Conservation (phyloP, 2,113 vertebrate genomes). For the Gopherus flavomarginatus region DNA sequence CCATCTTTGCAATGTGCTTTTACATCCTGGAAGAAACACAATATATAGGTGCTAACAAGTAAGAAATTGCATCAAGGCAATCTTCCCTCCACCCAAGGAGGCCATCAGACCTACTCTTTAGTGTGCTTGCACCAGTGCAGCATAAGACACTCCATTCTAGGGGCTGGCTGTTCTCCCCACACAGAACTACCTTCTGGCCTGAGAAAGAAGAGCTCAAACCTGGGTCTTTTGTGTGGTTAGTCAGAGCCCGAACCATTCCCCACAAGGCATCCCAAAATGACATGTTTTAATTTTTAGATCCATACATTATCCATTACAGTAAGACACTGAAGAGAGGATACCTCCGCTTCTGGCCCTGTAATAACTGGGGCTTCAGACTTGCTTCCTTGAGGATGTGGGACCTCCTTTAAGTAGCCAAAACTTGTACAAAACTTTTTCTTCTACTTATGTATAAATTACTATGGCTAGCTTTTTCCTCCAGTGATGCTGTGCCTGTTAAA, state of each 20-base stretch:
- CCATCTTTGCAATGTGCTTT: background rate
- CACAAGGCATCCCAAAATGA: background rate
- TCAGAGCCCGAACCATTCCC: background rate
- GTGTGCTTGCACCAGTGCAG: background rate
- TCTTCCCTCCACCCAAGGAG: accelerated
- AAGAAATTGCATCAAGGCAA: background rate
- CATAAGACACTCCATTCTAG: background rate
- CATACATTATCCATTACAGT: background rate
- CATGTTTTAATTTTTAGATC: background rate
- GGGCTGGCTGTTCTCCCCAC: background rate
- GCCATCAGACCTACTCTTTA: accelerated
- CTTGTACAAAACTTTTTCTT: too few relatives aligned
- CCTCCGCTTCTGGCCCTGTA: background rate
- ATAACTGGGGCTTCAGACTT: background rate
- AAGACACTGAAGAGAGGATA: background rate
- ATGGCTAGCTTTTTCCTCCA: too few relatives aligned
- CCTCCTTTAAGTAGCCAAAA: background rate
- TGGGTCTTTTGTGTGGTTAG: background rate
- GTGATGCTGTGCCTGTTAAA: too few relatives aligned
- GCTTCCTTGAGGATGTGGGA: background rate
- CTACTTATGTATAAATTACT: too few relatives aligned
- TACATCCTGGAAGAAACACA: background rate
- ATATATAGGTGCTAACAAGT: background rate
- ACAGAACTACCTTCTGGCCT: background rate
- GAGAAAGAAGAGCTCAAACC: background rate